These are phyloP conservation scores for Calliopsis andreniformis DNA, from an alignment of 1,140 invertebrate genomes.

Conservation along the genomic window DNA sequence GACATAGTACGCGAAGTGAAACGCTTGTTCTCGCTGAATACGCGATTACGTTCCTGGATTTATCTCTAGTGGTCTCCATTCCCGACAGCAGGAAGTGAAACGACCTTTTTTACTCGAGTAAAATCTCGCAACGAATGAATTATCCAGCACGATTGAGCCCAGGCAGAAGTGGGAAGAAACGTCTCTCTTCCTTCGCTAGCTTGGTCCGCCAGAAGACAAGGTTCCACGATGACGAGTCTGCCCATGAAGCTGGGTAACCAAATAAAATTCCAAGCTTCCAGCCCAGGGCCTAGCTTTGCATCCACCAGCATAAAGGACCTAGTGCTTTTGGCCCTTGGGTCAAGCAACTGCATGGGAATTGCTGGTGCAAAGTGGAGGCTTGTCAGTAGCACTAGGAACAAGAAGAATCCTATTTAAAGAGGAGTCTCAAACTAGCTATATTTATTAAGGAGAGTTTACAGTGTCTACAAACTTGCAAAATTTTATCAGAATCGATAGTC, in stretches of 20 bases:
- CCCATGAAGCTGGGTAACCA: neutral
- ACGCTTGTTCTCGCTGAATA: neutral
- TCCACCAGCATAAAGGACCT: too few species aligned
- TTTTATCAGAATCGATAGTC: too few species aligned
- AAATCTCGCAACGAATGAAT: slow-evolving; percentile 57
- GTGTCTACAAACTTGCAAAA: too few species aligned
- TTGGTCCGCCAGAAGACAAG: slow-evolving; percentile 17
- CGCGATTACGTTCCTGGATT: slow-evolving; percentile 28
- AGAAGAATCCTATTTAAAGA: too few species aligned
- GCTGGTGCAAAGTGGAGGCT: too few species aligned
- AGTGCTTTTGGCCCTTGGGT: too few species aligned
- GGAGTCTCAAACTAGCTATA: too few species aligned
- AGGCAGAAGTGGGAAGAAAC: neutral
- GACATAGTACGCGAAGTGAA: too few species aligned
- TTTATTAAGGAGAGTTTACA: too few species aligned
- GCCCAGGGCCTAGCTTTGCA: slow-evolving; percentile 1
- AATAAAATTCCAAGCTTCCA: slow-evolving; percentile 36
- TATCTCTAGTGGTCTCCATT: slow-evolving; percentile 35
- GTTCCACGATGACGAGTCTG: neutral
- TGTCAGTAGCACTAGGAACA: too few species aligned
- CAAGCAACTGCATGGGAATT: too few species aligned
- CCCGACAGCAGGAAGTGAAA: slow-evolving; percentile 49
- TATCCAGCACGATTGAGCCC: slow-evolving; percentile 50
- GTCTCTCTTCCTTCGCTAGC: slow-evolving; percentile 19
- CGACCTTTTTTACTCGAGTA: slow-evolving; percentile 37